Evolutionary conservation across 2,797 vertebrate species (phyloP).

Genomic region (Alauda arvensis): DNA sequence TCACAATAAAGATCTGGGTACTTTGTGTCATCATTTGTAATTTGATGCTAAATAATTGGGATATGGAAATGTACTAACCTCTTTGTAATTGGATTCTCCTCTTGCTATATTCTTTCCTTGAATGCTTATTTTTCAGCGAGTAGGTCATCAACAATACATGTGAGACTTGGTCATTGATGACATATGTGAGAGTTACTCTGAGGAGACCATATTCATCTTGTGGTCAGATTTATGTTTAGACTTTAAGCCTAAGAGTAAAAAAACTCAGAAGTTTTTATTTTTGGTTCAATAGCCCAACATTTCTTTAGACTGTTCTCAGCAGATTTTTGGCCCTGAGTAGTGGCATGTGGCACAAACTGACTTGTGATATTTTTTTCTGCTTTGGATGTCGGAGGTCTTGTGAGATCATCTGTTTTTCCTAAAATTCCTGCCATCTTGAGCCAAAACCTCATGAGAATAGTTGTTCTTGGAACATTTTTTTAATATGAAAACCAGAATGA

Average conservation of each 20-base stretch:
- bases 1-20: background rate
- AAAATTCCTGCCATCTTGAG: slow-evolving; percentile 40
- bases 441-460: slow-evolving; percentile 54
- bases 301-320: slow-evolving; percentile 15
- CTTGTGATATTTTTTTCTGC: slow-evolving; percentile 25
- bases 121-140: background rate
- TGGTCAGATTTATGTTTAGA: background rate
- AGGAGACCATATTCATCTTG: background rate
- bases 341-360: slow-evolving; percentile 40
- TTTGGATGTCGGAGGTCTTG: slow-evolving; percentile 48
- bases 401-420: slow-evolving; percentile 42
- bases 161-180: background rate
- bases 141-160: background rate
- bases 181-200: background rate
- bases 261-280: background rate
- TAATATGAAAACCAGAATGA: slow-evolving; percentile 22
- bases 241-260: background rate
- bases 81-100: background rate
- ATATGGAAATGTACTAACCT: background rate
- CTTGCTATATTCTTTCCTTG: background rate
- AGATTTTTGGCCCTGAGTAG: slow-evolving; percentile 39
- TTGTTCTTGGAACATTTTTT: slow-evolving; percentile 38
- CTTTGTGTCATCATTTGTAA: background rate
- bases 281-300: background rate
- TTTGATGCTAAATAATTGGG: background rate